Conservation (phyloP, 2,888 invertebrate genomes). For the Drosophila demipolita region DNA sequence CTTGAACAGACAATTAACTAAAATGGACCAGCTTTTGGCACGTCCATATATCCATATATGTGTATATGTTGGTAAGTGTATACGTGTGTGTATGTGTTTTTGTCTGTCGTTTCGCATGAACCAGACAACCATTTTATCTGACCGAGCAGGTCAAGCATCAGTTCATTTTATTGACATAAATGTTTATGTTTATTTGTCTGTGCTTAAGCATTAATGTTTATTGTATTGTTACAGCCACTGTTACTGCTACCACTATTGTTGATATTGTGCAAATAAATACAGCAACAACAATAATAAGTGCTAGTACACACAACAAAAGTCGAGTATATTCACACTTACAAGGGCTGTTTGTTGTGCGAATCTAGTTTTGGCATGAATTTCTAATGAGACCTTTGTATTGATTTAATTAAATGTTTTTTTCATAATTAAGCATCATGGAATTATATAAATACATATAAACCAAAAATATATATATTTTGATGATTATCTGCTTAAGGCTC, state of each 20-base stretch:
- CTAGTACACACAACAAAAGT: slow-evolving; percentile 40
- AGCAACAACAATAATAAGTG: slow-evolving; percentile 38
- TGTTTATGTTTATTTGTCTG: slow-evolving; percentile 77
- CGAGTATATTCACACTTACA: slow-evolving; percentile 50
- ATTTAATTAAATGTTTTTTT: slow-evolving; percentile 59
- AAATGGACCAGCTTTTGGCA: slow-evolving; percentile 52
- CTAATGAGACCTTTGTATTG: slow-evolving; percentile 47
- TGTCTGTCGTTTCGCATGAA: slow-evolving; percentile 33
- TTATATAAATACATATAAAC: slow-evolving; percentile 30
- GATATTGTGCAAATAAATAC: slow-evolving; percentile 58
- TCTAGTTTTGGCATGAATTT: slow-evolving; percentile 32
- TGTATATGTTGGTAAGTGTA: background rate
- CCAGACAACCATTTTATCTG: slow-evolving; percentile 64
- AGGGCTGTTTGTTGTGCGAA: slow-evolving; percentile 38
- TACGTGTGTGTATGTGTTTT: background rate
- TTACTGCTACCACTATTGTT: slow-evolving; percentile 36
- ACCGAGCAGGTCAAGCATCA: slow-evolving; percentile 72
- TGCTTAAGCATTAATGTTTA: slow-evolving; percentile 71
- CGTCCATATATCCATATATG: slow-evolving; percentile 6
- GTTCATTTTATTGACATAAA: slow-evolving; percentile 78
- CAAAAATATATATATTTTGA: slow-evolving; percentile 8
- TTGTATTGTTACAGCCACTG: slow-evolving; percentile 52
- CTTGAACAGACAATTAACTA: slow-evolving; percentile 54
- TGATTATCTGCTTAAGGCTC: background rate
- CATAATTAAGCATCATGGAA: slow-evolving; percentile 31